Evolutionary conservation across 2,797 vertebrate genomes (phyloP), one percentile per base, ranked within the genome.

Genomic region (Aldrovandia affinis): DNA sequence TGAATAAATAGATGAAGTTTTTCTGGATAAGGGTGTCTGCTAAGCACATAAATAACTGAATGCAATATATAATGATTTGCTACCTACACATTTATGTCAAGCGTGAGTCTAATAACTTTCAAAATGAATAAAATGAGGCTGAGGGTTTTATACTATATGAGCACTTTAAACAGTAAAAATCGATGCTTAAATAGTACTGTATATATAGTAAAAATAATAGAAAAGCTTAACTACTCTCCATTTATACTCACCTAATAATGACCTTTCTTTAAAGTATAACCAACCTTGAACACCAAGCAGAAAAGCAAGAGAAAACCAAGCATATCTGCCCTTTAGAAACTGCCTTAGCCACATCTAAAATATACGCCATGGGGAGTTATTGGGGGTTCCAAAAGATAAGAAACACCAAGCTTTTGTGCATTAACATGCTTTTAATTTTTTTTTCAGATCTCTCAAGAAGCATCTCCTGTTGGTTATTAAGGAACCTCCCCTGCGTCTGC

Each of bases 371-470:
- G 36, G 65, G 65, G 65, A 39, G 14, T 39, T 39, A 3, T 5
- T 4, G 73, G 70, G 39, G 70, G 39, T 42, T 8, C 25, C 33
- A 39, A 36, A 47, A 50, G 73, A 50, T 18, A 78, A 36, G 44
- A 28, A 78, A 50, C 44, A 47, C 44, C 73, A n/a, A n/a, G 44
- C 73, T 7, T 30, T 30, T 54, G n/a, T 52, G 50, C 47, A 79
- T 52, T 79, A 14, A 30, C n/a, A 79, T 52, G n/a, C 50, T 14
- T n/a, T 79, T 52, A 79, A 79, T 79, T 79, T 28, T 73, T 54
- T 54, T 33, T 30, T 79, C n/a, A 52, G 28, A 52, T 79, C 25
- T 79, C 52, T 63, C 0, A 12, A 81, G 33, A 44, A 81, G 33
- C 80, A 63, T 81, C 59, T 15, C 28, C 9, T 44, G 55, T 55